Conservation (phyloP, 2,888 invertebrate species). For the Piscicola geometra region DNA sequence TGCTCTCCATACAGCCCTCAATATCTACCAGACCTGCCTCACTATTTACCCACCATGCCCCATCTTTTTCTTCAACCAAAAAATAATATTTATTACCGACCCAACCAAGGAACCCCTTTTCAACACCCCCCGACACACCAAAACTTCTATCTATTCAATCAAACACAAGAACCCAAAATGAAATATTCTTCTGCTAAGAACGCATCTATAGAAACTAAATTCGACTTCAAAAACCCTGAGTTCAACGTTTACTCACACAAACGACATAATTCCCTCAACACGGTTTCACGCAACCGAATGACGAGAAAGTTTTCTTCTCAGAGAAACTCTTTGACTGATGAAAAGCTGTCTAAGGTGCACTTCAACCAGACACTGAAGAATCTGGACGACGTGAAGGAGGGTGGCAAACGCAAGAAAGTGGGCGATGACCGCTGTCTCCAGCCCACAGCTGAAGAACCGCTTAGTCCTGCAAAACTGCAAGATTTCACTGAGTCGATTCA, state of each 20-base stretch:
- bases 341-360: background rate
- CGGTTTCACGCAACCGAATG: background rate
- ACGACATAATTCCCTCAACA: background rate
- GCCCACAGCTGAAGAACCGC: constrained; percentile 2
- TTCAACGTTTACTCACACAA: constrained; percentile 2
- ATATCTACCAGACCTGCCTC: background rate
- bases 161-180: background rate
- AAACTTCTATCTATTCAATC: background rate
- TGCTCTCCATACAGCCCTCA: background rate
- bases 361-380: constrained; percentile 4
- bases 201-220: background rate
- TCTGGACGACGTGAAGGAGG: background rate
- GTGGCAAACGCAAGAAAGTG: background rate
- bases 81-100: background rate
- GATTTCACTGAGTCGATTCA: background rate
- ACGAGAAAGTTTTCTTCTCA: background rate
- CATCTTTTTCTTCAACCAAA: background rate
- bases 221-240: background rate
- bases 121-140: background rate
- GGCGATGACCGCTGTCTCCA: background rate
- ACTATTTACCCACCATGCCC: background rate
- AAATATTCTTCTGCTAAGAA: background rate
- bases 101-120: background rate
- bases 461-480: background rate
- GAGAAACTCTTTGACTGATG: constrained; percentile 4